Base-by-base conservation (phyloP, 2,113 vertebrate genomes). In the Nematolebias whitei region DNA sequence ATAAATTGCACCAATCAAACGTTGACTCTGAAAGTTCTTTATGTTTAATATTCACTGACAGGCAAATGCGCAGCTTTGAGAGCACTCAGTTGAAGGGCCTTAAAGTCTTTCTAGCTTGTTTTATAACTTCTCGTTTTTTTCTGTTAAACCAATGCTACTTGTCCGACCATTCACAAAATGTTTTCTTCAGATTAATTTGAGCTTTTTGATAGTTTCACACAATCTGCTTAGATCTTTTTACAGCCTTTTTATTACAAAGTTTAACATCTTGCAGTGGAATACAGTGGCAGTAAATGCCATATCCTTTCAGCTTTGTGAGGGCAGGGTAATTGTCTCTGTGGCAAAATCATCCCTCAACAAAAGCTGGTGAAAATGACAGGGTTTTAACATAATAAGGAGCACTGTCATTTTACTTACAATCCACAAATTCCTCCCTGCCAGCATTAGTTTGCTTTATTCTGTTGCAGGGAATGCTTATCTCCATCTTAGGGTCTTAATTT, bases 341-440 rank as follows among this genome's bases (percentile, higher is more conserved):
- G 71, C 67, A 63, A 84, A 85, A 89, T 89, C 79, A 49, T 52
- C 68, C 63, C 77, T 80, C 60, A 45, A 90, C 88, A 91, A 91
- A 90, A 88, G 87, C 68, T 59, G 19, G 60, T 76, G 64, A 57
- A 85, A 85, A 88, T 79, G 85, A 85, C 85, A 65, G 68, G 73
- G 75, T 79, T 82, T 89, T 83, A 80, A 83, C 82, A 85, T 82
- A 83, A 89, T 80, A 82, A 80, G 78, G 66, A 82, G 56, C 54
- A 48, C 63, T 71, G 76, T 80, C 76, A 69, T 63, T 68, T 66
- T 59, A 68, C 60, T 76, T 69, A 77, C 69, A 56, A 48, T 49
- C 66, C 6, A 22, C 32, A 76, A 78, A 80, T 68, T 75, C 79
- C 57, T 48, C 65, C 35, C 67, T 15, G 48, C 63, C 58, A 54